phyloP scores from a whole-genome alignment of 2,888 invertebrate species.

The Noctuana brunneofusca region DNA sequence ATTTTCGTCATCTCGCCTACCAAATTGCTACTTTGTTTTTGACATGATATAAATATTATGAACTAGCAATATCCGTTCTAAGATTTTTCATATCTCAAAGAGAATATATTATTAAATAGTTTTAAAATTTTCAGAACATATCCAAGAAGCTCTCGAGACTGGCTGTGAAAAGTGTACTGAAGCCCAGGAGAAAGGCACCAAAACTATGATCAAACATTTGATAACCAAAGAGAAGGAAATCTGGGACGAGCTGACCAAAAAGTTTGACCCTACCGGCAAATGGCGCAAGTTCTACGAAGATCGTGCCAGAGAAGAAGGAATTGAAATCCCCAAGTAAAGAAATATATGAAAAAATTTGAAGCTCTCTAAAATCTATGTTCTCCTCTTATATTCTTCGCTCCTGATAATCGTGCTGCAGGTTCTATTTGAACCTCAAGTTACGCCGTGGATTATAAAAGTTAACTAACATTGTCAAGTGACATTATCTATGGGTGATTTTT shows the following conservation, averaged over 20 bases:
- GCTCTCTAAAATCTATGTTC: neutral
- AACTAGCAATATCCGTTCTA: no score
- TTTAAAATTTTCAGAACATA: constrained; percentile 60
- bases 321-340: constrained; percentile 50
- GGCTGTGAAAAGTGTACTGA: constrained; percentile 86
- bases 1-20: no score
- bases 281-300: constrained; percentile 86
- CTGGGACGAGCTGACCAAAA: constrained; percentile 85
- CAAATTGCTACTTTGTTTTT: no score
- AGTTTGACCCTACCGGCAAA: constrained; percentile 86
- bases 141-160: constrained; percentile 85
- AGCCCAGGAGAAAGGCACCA: constrained; percentile 81
- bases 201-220: constrained; percentile 85
- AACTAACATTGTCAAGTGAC: no score
- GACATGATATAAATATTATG: no score
- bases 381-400: neutral
- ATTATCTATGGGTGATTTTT: neutral
- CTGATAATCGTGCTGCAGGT: neutral
- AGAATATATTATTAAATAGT: neutral
- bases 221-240: constrained; percentile 85
- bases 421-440: neutral
- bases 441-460: neutral
- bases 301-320: constrained; percentile 79
- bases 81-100: no score
- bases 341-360: neutral